Conservation (phyloP, 2,113 vertebrate genomes). For the Shinisaurus crocodilurus region DNA sequence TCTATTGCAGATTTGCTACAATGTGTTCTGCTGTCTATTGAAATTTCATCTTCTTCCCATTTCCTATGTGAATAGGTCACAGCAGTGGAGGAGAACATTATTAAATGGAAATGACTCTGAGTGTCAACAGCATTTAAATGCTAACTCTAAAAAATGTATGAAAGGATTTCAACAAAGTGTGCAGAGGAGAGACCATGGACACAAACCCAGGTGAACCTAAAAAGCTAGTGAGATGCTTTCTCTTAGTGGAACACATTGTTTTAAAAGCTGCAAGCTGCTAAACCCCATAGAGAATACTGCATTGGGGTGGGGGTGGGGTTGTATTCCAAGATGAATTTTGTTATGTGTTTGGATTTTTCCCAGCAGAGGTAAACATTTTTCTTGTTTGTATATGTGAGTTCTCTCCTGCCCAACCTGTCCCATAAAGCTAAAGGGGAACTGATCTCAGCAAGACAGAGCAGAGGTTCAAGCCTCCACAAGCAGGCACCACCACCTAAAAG, state of each 20-base stretch:
- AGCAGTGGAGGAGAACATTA: background rate
- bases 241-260: background rate
- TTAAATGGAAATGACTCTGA: slow-evolving; percentile 4
- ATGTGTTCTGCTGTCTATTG: background rate
- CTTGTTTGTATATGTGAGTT: background rate
- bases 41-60: slow-evolving; percentile 1
- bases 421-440: background rate
- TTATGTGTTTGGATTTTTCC: background rate
- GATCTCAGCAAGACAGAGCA: background rate
- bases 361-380: background rate
- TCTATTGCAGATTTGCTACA: background rate
- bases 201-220: too few species aligned
- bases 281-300: background rate
- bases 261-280: background rate
- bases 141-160: background rate
- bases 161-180: background rate
- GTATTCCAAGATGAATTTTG: too few species aligned
- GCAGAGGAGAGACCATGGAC: background rate
- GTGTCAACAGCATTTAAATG: slow-evolving; percentile 12
- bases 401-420: background rate
- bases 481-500: too few species aligned
- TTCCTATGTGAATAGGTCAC: background rate
- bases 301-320: too few species aligned
- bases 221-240: background rate
- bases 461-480: background rate